Base-by-base conservation (phyloP, 2,888 invertebrate genomes). In the Hyposoter dolosus region DNA sequence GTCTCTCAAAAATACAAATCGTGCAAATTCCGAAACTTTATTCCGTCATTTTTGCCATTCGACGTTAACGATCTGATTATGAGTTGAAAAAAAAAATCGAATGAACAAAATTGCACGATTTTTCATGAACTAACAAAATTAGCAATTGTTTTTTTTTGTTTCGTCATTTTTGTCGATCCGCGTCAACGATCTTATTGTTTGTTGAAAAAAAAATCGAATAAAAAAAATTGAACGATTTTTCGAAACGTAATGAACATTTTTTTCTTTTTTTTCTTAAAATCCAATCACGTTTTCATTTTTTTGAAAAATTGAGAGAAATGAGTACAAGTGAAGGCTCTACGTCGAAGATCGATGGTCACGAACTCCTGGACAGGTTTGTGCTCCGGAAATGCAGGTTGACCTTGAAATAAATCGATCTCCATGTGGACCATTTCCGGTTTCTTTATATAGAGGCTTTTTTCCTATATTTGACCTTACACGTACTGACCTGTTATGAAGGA, bases 401-500 rank as follows among this genome's bases (percentile, higher is more conserved):
- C 72, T 19, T 6, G 53, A 19, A 28, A 28, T 28, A 69, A 32
- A 69, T 28, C 28, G 45, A 69, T 47, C n/a, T 69, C 63, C 47
- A 47, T 17, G 47, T 28, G 47, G 28, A 47, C 53, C 32, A 10
- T 19, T 72, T 53, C 35, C 53, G 32, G 53, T 53, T 35, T 10
- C 19, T n/a, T 19, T 35, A 12, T 35, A 10, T 53, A 72, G 23
- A 28, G 28, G 7, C 7, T 19, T n/a, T 74, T 71, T 15, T 19
- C 19, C 28, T 10, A n/a, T 19, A 5, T 65, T 35, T 77, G 65
- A 77, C 77, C 50, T 77, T 66, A 35, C 32, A 28, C 65, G 66
- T 40, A 77, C 40, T 77, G 66, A 77, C 77, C 77, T 47, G 63
- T 15, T 5, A 9, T 10, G n/a, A 45, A 12, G 23, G 23, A 23